Conservation (phyloP, 2,113 vertebrate genomes). For the Lampris megalopsis region DNA sequence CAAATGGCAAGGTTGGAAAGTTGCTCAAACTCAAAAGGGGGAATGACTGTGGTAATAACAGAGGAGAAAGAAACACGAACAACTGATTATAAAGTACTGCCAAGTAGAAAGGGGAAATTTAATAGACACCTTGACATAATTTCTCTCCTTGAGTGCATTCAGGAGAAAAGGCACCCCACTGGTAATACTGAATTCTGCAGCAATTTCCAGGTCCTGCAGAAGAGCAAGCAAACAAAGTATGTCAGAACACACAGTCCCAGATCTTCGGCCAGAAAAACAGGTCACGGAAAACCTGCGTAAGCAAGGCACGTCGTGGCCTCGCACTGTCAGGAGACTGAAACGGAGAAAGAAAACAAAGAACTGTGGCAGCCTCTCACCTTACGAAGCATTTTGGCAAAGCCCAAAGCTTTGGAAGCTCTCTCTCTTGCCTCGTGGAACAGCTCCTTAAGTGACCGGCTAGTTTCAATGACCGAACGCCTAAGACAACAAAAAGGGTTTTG, state of each 20-base stretch:
- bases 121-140: conserved; percentile 88
- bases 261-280: conserved; percentile 32
- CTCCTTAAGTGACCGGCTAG: conserved; percentile 95
- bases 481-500: conserved; percentile 18
- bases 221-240: conserved; percentile 21
- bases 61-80: background rate
- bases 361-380: conserved; percentile 85
- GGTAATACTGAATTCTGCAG: conserved; percentile 92
- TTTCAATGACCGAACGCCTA: conserved; percentile 96
- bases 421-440: conserved; percentile 98
- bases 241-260: conserved; percentile 47
- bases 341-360: background rate
- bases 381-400: conserved; percentile 98
- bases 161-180: conserved; percentile 88
- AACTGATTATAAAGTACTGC: background rate
- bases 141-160: conserved; percentile 85
- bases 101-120: background rate
- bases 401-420: conserved; percentile 95
- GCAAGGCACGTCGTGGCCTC: conserved; percentile 10
- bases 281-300: conserved; percentile 27
- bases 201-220: conserved; percentile 94
- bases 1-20: background rate
- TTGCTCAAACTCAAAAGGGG: background rate
- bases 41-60: background rate
- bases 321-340: conserved; percentile 17